phyloP scores from a whole-genome alignment of 1,140 invertebrate genomes.

The Fopius arisanus region DNA sequence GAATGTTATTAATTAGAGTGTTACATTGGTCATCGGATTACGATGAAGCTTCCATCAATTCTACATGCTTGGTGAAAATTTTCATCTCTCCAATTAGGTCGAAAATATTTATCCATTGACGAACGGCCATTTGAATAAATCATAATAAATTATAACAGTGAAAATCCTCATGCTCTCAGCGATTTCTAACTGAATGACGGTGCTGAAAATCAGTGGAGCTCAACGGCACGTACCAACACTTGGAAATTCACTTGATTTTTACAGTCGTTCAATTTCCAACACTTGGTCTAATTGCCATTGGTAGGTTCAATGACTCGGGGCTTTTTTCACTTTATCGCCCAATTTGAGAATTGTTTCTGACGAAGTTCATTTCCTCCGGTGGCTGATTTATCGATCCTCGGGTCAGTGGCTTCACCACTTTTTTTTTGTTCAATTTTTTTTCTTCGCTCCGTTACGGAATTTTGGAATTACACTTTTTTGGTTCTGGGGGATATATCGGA shows the following conservation, averaged over 20 bases:
- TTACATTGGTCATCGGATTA: background rate
- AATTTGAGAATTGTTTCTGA: background rate
- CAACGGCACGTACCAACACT: background rate
- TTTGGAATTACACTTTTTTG: no score
- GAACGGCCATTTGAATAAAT: background rate
- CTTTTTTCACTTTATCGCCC: background rate
- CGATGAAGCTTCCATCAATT: background rate
- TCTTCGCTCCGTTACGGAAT: no score
- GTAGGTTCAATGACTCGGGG: background rate
- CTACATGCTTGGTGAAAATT: no score
- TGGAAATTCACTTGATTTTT: background rate
- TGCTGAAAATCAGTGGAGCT: slow-evolving; percentile 16
- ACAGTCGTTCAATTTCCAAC: background rate
- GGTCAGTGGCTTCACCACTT: background rate
- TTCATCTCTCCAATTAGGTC: no score
- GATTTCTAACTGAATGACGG: slow-evolving; percentile 26
- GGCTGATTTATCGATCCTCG: background rate
- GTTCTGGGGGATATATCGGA: no score
- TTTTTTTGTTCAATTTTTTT: background rate
- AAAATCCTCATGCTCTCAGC: background rate
- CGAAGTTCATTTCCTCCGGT: background rate
- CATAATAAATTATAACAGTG: background rate
- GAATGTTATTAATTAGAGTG: background rate
- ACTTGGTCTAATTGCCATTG: background rate
- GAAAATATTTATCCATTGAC: no score